Percentiles rank a stretch among this genome's conserved stretches.
These are phyloP conservation scores for Myiozetetes cayanensis DNA, from an alignment of 2,113 vertebrate species.

Conservation along the genomic window DNA sequence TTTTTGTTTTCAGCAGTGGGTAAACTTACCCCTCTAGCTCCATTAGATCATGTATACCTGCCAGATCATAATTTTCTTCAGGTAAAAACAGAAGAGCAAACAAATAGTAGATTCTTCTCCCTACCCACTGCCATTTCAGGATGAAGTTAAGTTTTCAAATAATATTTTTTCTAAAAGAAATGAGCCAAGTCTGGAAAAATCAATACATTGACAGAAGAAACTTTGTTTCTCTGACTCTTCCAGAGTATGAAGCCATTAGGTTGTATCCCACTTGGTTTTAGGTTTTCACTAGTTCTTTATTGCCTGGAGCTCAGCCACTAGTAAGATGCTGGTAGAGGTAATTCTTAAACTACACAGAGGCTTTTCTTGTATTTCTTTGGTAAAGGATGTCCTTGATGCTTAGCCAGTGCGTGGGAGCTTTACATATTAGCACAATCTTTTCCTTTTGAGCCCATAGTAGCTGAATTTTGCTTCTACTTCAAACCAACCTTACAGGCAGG, in stretches of 20 bases:
- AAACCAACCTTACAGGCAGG: not conserved
- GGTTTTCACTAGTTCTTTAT: conserved; percentile 20
- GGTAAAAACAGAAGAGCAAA: not conserved
- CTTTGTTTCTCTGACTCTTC: conserved; percentile 42
- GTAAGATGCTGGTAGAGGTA: conserved; percentile 9
- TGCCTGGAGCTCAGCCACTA: conserved; percentile 38
- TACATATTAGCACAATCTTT: not conserved
- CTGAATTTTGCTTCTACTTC: not conserved
- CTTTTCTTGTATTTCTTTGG: not conserved
- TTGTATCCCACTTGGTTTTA: conserved; percentile 38
- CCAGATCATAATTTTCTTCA: not conserved
- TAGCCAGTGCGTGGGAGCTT: not conserved
- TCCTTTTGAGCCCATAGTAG: not conserved
- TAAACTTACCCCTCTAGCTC: not conserved
- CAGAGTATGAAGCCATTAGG: conserved; percentile 32
- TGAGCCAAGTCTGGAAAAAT: conserved; percentile 28
- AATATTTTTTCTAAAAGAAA: not conserved
- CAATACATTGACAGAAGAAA: conserved; percentile 28
- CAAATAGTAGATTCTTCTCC: not conserved
- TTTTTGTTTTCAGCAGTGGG: not conserved
- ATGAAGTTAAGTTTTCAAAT: not conserved
- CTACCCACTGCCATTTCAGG: not conserved
- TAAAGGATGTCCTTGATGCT: not conserved
- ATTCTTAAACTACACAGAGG: conserved; percentile 16
- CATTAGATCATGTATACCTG: not conserved